Base-by-base conservation (phyloP, 2,113 vertebrate species). In the Potamarius usumacintae region DNA sequence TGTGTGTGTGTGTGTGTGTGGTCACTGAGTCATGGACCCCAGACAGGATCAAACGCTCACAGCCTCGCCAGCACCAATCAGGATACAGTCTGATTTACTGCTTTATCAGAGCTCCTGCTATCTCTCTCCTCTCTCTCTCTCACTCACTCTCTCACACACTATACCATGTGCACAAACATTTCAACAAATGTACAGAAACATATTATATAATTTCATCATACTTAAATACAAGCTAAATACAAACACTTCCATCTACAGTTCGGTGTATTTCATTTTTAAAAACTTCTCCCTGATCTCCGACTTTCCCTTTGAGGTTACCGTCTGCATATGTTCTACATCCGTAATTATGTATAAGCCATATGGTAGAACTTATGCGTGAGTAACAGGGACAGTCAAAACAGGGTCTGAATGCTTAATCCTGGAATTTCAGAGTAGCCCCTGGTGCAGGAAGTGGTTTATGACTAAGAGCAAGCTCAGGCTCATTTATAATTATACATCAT, bases 11-110 rank as follows among this genome's bases (percentile, higher is more conserved):
- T 77, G 88, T 77, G 78, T 60, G 60, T 84, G 42, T 80, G 87
- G 90, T 88, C 90, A 88, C 25, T 91, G 90, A 91, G 74, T 89
- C 90, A 91, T 88, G 76, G 87, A 80, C n/a, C 42, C 65, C 78
- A 72, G 53, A 83, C 80, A 50, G 86, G 84, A 90, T 90, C 89
- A 89, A 89, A 89, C 74, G 14, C 18, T 76, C 81, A 83, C 50
- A 77, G 77, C 74, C 74, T 48, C 87, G 80, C 78, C 85, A 55
- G 74, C 80, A 83, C 82, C 55, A 65, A 80, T 87, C 81, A 74
- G 69, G 71, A 57, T 62, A 53, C 81, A 67, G 86, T 62, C 87
- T 88, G 84, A 83, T 80, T 79, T 88, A 86, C 30, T 71, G 30
- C 87, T 86, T 76, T 88, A 90, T 90, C 89, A 88, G 65, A 87